Base-by-base conservation (phyloP, 2,797 vertebrate species). In the Chaetophractus vellerosus region DNA sequence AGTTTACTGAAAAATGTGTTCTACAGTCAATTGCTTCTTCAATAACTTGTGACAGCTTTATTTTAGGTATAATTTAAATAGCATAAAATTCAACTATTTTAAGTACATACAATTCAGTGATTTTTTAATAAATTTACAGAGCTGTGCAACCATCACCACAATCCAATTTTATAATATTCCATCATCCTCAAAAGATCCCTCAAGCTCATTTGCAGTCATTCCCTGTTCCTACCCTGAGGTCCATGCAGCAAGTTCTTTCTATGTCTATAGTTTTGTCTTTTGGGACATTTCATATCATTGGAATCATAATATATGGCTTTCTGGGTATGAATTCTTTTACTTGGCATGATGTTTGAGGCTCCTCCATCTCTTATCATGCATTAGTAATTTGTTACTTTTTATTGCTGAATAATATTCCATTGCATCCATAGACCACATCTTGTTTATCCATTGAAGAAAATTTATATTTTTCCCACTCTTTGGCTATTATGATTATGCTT, bases 1-100 rank as follows among this genome's bases (percentile, higher is more conserved):
- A 41, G 80, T 87, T 95, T 91, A 76, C 52, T 63, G 23, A 66
- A 94, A 68, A 87, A 23, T 16, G 10, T 31, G 11, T 28, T 82
- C 48, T 45, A 3, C 52, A 31, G 14, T 66, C 9, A 55, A 2
- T 38, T 52, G 33, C 23, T 31, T 64, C 59, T 95, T 91, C 23
- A 75, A 6, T 84, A 69, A 90, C 74, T 80, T n/a, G 36, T 61
- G 69, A 28, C 21, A 75, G 45, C 52, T 84, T 93, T n/a, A 61
- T 55, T 75, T 75, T 45, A 59, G 28, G 52, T 52, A 2, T 71
- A 24, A 52, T 83, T 83, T 82, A 78, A 38, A 26, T 64, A 41
- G 14, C 81, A 88, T 45, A 88, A 59, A 88, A 59, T 28, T 75
- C 55, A 52, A 64, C 19, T 36, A 41, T 64, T 76, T 64, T 36